These are phyloP conservation scores for Nyctereutes procyonoides DNA, from an alignment of 2,113 vertebrate genomes.

Conservation along the genomic window DNA sequence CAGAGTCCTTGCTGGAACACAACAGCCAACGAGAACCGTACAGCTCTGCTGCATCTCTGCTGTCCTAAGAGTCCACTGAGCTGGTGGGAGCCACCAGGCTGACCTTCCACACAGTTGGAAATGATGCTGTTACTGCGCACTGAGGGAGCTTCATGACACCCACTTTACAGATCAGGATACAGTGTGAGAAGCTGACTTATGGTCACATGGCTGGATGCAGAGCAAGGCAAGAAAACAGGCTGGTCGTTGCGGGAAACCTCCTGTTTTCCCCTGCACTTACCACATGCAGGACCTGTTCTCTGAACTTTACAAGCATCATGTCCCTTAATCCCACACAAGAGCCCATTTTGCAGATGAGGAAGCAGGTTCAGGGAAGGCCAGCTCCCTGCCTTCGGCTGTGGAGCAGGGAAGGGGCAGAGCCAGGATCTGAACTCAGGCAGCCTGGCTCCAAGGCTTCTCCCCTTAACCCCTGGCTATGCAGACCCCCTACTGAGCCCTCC, in stretches of 20 bases:
- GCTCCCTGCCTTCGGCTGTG: not conserved
- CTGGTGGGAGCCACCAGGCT: not conserved
- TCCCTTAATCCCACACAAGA: not conserved
- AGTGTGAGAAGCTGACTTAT: not conserved
- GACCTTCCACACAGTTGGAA: not conserved
- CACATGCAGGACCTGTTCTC: not conserved
- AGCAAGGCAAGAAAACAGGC: not conserved
- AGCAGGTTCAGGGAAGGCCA: not conserved
- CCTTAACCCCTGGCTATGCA: not conserved
- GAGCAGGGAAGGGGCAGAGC: not conserved
- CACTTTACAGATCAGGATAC: not conserved
- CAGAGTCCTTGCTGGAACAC: fast-evolving
- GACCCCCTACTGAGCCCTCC: fast-evolving
- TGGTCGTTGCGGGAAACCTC: not conserved
- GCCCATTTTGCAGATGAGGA: not conserved
- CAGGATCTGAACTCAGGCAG: not conserved
- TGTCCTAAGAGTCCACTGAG: not conserved
- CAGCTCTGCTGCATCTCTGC: not conserved
- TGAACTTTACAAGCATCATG: fast-evolving
- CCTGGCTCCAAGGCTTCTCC: not conserved
- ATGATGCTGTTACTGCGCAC: not conserved
- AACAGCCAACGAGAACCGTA: not conserved
- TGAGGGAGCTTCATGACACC: not conserved
- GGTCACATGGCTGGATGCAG: not conserved
- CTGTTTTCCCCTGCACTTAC: not conserved